Percentiles rank a stretch among this genome's conserved stretches.
phyloP scores from a whole-genome alignment of 2,888 invertebrate species.

The Tholera decimalis region DNA sequence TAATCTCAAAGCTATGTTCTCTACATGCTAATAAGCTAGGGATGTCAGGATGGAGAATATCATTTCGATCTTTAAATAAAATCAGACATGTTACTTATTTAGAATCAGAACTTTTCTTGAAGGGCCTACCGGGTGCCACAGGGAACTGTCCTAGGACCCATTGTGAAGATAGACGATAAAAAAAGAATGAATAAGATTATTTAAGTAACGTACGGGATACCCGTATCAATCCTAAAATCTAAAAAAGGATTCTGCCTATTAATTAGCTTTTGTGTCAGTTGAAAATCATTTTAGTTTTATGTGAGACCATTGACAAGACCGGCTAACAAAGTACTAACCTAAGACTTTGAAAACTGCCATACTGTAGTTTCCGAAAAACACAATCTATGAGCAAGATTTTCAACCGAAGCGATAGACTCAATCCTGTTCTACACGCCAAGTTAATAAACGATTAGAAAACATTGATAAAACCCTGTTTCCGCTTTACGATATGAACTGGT shows the following conservation, averaged over 20 bases:
- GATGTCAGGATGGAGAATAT: conserved; percentile 24
- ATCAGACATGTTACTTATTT: neutral
- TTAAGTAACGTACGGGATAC: neutral
- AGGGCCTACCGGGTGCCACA: neutral
- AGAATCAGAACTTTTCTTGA: neutral
- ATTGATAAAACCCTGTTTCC: conserved; percentile 57
- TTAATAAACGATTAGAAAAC: conserved; percentile 62
- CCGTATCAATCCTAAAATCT: too few species aligned
- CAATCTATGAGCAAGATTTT: neutral
- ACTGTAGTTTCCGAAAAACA: neutral
- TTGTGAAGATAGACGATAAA: too few species aligned
- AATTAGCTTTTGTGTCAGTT: neutral
- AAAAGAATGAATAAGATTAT: too few species aligned
- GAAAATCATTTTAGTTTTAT: neutral
- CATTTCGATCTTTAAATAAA: neutral
- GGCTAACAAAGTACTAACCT: neutral
- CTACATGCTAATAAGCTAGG: conserved; percentile 47
- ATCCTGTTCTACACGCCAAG: conserved; percentile 33
- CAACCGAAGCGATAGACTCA: neutral
- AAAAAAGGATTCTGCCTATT: neutral
- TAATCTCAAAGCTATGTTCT: conserved; percentile 44
- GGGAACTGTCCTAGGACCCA: neutral
- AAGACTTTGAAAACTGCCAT: neutral
- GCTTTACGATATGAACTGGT: conserved; percentile 52
- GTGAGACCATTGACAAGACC: conserved; percentile 9